phyloP scores from a whole-genome alignment of 2,888 invertebrate species.

The Philopedon plagiatum region DNA sequence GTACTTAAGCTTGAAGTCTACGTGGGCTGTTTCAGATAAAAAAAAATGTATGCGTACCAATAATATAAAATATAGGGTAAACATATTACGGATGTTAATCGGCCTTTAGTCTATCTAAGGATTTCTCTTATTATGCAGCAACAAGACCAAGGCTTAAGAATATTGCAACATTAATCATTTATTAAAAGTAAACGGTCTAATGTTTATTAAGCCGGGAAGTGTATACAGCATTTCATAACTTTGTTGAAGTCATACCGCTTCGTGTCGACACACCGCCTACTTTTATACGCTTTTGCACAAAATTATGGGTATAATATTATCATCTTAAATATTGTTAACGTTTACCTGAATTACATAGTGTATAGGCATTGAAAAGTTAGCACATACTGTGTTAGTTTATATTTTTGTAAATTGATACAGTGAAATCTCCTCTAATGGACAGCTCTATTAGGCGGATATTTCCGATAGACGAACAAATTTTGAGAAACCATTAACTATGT shows the following conservation, averaged over 20 bases:
- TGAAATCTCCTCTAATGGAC: no score
- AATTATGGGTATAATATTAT: conserved; percentile 8
- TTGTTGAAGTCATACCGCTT: conserved; percentile 11
- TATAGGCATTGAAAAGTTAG: neutral
- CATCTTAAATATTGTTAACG: conserved; percentile 9
- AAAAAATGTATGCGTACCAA: no score
- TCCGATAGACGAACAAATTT: no score
- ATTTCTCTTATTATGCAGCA: conserved; percentile 17
- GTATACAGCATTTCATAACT: conserved; percentile 10
- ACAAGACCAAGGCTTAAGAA: conserved; percentile 7
- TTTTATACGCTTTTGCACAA: conserved; percentile 17
- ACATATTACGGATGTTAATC: neutral
- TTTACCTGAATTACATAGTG: neutral
- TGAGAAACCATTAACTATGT: no score
- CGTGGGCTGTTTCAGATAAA: no score
- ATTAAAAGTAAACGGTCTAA: conserved; percentile 14
- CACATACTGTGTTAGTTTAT: neutral
- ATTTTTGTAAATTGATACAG: neutral
- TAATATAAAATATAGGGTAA: neutral
- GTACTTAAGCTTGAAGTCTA: no score
- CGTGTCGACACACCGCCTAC: conserved; percentile 18
- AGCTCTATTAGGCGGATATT: no score
- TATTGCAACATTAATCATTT: conserved; percentile 6
- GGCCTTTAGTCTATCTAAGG: conserved; percentile 2
- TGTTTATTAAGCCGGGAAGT: conserved; percentile 20